A percentile compares a stretch with the other conserved stretches of the same genome.
These are phyloP conservation scores for Dufourea novaeangliae DNA, from an alignment of 1,140 invertebrate genomes.

Conservation along the genomic window DNA sequence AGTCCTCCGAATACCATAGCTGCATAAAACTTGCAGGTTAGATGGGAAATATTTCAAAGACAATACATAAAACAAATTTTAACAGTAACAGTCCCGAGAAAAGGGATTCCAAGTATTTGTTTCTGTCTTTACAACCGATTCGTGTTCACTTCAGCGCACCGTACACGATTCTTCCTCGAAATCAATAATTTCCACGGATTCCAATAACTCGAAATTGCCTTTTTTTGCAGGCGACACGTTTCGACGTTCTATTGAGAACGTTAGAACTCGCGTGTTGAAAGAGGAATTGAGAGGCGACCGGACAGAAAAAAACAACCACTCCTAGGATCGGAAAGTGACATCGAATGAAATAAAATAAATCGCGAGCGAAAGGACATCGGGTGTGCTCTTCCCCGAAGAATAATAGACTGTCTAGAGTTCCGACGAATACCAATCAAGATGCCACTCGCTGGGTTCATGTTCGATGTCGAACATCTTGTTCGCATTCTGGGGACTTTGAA, in stretches of 20 bases:
- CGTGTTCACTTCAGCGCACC: neutral
- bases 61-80: neutral
- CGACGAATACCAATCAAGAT: neutral
- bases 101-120: conserved; percentile 15
- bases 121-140: neutral
- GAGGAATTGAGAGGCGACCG: neutral
- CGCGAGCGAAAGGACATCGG: neutral
- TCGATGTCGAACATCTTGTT: neutral
- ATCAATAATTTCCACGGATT: conserved; percentile 34
- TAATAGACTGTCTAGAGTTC: conserved; percentile 1
- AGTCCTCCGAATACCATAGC: too few relatives aligned
- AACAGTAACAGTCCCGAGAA: neutral
- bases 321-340: neutral
- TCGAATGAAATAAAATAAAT: conserved; percentile 27
- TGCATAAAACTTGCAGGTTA: too few relatives aligned
- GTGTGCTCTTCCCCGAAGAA: neutral
- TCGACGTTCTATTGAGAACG: conserved; percentile 26
- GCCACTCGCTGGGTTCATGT: neutral
- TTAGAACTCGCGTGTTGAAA: neutral
- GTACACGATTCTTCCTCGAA: neutral
- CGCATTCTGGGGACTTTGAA: neutral
- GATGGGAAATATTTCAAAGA: too few relatives aligned
- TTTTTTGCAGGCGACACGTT: neutral
- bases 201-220: conserved; percentile 4
- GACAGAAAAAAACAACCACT: neutral